Evolutionary conservation across 1,140 invertebrate genomes (phyloP).

Genomic region (Drosophila lacertosa): DNA sequence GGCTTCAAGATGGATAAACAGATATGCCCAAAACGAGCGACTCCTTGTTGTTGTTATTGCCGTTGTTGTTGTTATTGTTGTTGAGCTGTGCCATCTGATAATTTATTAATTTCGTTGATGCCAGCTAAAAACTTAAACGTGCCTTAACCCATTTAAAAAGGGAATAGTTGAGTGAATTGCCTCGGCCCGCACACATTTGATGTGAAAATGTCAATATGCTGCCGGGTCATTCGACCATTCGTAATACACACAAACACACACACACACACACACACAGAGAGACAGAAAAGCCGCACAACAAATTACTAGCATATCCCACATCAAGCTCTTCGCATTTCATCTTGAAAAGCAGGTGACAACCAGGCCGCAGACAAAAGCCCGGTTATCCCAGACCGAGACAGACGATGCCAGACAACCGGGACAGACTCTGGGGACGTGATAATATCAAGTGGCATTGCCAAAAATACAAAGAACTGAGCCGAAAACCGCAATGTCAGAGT

Average conservation of each 20-base stretch:
- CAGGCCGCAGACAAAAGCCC: conserved; percentile 56
- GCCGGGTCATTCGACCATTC: conserved; percentile 38
- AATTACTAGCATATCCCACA: conserved; percentile 66
- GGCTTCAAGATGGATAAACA: background rate
- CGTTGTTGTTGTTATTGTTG: background rate
- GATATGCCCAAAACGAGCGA: background rate
- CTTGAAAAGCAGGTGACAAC: conserved; percentile 62
- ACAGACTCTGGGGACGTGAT: conserved; percentile 49
- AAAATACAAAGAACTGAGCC: conserved; percentile 47
- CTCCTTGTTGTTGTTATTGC: background rate
- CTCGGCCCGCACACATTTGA: conserved; percentile 25
- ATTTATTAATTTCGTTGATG: conserved; percentile 19
- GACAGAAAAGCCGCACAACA: conserved; percentile 43
- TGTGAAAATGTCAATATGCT: conserved; percentile 76
- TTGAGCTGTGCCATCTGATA: conserved; percentile 6
- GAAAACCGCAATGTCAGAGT: conserved; percentile 55
- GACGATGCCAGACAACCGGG: background rate
- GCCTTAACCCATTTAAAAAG: conserved; percentile 9
- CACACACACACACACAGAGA: conserved; percentile 14
- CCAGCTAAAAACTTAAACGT: conserved; percentile 5
- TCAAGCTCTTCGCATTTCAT: conserved; percentile 60
- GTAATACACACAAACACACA: too few relatives aligned
- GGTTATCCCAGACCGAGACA: conserved; percentile 26
- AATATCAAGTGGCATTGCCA: conserved; percentile 75
- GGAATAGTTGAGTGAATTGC: conserved; percentile 41